phyloP scores from a whole-genome alignment of 2,113 vertebrate genomes.

The Grus americana region DNA sequence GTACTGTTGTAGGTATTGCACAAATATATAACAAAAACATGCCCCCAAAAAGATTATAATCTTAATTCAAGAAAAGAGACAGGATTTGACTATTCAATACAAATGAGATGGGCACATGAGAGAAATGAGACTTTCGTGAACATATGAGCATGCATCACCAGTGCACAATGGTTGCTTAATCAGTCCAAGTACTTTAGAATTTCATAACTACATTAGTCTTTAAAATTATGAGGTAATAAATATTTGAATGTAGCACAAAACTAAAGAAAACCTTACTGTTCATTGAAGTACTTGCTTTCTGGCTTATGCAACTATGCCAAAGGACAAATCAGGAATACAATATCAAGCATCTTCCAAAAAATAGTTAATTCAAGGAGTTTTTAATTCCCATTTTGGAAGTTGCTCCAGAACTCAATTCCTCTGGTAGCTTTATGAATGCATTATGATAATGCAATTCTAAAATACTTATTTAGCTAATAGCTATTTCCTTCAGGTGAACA shows the following conservation, averaged over 20 bases:
- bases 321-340: background rate
- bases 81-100: background rate
- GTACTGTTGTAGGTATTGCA: background rate
- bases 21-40: background rate
- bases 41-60: background rate
- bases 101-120: background rate
- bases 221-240: background rate
- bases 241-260: background rate
- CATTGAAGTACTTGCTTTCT: background rate
- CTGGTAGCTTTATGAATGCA: background rate
- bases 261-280: background rate
- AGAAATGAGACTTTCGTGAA: background rate
- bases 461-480: constrained; percentile 39
- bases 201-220: background rate
- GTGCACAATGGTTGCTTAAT: background rate
- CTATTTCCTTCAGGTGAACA: background rate
- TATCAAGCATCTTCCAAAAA: background rate
- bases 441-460: constrained; percentile 9
- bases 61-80: background rate
- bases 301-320: background rate
- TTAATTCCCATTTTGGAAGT: background rate
- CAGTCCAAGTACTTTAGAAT: background rate
- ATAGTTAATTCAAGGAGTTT: background rate
- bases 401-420: background rate
- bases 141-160: background rate